These are phyloP conservation scores for Drosophila suboccidentalis DNA, from an alignment of 2,888 invertebrate genomes.

Conservation along the genomic window DNA sequence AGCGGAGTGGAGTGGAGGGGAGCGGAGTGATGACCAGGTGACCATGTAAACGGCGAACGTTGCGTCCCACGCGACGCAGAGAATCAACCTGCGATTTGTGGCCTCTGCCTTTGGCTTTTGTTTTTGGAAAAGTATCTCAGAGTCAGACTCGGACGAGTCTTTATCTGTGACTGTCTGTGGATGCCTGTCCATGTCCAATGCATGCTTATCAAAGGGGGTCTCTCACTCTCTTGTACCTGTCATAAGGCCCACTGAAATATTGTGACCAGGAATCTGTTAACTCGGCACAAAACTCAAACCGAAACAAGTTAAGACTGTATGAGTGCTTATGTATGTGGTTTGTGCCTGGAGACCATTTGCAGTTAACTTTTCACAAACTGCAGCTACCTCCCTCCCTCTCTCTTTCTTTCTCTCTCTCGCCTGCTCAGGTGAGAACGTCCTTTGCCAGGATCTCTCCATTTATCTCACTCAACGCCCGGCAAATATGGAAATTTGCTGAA, in stretches of 20 bases:
- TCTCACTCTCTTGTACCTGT: constrained; percentile 68
- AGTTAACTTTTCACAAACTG: constrained; percentile 58
- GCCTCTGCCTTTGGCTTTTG: constrained; percentile 33
- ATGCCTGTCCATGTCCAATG: constrained; percentile 50
- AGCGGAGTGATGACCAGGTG: constrained; percentile 42
- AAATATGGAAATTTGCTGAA: constrained; percentile 69
- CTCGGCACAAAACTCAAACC: constrained; percentile 19
- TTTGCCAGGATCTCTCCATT: constrained; percentile 65
- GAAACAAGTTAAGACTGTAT: constrained; percentile 14
- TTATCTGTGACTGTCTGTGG: constrained; percentile 62
- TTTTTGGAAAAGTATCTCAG: constrained; percentile 65
- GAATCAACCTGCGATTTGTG: constrained; percentile 27
- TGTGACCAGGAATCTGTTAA: constrained; percentile 54
- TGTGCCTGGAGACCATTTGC: constrained; percentile 30
- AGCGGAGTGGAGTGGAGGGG: not conserved
- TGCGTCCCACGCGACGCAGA: constrained; percentile 69
- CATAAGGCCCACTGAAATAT: constrained; percentile 79
- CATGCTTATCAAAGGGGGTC: constrained; percentile 67
- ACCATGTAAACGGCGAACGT: constrained; percentile 66
- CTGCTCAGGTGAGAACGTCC: not conserved
- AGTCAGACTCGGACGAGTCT: constrained; percentile 22
- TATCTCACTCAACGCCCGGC: constrained; percentile 72
- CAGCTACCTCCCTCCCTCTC: not conserved
- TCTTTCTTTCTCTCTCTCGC: not conserved
- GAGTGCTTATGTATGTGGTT: not conserved